A percentile compares a stretch with the other conserved stretches of the same genome.
Evolutionary conservation across 2,113 vertebrate species (phyloP).

Genomic region (Sinosuthora webbiana): DNA sequence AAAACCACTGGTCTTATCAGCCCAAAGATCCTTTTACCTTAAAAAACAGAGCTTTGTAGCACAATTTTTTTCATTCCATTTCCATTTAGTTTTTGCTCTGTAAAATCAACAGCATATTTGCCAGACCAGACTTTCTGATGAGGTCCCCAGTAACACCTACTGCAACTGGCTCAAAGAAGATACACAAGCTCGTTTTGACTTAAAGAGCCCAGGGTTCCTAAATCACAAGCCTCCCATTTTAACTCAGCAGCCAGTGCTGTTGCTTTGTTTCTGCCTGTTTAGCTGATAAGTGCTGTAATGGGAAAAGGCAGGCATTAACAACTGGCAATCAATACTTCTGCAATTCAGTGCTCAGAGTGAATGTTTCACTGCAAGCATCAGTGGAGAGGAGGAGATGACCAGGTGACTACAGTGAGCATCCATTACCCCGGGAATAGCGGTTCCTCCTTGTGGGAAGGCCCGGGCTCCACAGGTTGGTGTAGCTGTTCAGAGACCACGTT

Average conservation of each 20-base stretch:
- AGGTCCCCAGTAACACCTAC: neutral
- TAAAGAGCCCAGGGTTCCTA: neutral
- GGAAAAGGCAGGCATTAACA: neutral
- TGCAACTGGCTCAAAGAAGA: neutral
- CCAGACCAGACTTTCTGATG: neutral
- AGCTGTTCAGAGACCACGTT: slow-evolving; percentile 43
- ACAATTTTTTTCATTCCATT: neutral
- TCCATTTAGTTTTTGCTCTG: neutral
- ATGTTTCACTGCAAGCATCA: neutral
- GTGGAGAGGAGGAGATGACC: neutral
- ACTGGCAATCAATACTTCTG: neutral
- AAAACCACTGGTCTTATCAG: neutral
- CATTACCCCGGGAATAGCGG: neutral
- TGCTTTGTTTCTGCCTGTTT: slow-evolving; percentile 9
- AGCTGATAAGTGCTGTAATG: neutral
- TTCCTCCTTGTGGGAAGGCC: neutral
- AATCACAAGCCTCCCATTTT: neutral
- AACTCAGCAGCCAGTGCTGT: neutral
- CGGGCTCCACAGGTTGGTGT: neutral
- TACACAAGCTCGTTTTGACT: neutral
- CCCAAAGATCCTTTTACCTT: neutral
- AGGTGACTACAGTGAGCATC: neutral
- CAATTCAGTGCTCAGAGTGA: neutral
- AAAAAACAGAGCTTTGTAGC: neutral
- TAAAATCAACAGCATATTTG: neutral